phyloP scores from a whole-genome alignment of 2,113 vertebrate species.

The Fregata magnificens region DNA sequence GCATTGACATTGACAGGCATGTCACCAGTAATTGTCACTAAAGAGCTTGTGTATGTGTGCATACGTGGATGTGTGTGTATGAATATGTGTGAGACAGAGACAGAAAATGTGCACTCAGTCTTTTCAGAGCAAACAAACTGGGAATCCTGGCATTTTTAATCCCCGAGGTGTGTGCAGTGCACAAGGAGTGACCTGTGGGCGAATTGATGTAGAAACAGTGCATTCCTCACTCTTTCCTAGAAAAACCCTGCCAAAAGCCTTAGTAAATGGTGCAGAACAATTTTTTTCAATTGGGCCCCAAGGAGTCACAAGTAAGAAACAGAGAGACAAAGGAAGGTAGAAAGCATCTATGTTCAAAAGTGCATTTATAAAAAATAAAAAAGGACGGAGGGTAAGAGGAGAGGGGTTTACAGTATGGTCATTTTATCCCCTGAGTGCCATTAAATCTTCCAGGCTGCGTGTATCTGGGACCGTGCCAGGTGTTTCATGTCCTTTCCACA shows the following conservation, averaged over 20 bases:
- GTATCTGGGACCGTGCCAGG: constrained; percentile 4
- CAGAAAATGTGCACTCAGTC: background rate
- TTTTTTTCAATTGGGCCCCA: constrained; percentile 10
- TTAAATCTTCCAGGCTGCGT: constrained; percentile 25
- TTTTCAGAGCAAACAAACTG: background rate
- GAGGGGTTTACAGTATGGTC: constrained; percentile 29
- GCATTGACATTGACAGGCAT: background rate
- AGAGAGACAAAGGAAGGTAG: constrained; percentile 29
- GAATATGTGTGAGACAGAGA: background rate
- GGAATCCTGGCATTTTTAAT: background rate
- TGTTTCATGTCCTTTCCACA: constrained; percentile 29
- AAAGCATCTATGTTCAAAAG: background rate
- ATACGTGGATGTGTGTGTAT: accelerated
- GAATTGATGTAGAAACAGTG: background rate
- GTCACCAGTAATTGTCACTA: background rate
- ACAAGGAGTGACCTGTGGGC: background rate
- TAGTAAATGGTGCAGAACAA: constrained; percentile 34
- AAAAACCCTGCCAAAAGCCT: constrained; percentile 36
- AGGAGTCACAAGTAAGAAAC: constrained; percentile 34
- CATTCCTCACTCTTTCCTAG: constrained; percentile 18
- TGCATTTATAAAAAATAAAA: constrained; percentile 8
- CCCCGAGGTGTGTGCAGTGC: background rate
- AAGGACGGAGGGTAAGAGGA: background rate
- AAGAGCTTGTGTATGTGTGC: background rate
- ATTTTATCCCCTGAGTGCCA: background rate